A percentile compares a stretch with the other conserved stretches of the same genome.
phyloP scores from a whole-genome alignment of 2,797 vertebrate species.

The Onychomys torridus region DNA sequence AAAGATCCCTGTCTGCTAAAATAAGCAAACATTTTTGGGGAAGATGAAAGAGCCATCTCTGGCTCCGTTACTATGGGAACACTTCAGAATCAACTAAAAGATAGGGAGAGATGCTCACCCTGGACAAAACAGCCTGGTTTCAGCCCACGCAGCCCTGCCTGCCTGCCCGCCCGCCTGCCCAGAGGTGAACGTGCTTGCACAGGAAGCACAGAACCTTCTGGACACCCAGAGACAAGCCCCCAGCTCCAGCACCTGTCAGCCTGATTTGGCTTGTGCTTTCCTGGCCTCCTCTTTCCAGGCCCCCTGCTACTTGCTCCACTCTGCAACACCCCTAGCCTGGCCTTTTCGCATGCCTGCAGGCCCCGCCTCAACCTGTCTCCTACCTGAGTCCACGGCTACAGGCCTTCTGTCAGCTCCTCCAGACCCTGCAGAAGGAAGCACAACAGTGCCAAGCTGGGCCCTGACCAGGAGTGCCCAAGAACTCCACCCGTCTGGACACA shows the following conservation, averaged over 20 bases:
- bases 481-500: background rate
- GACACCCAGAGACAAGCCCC: background rate
- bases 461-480: background rate
- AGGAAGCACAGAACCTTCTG: background rate
- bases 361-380: background rate
- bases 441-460: background rate
- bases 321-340: background rate
- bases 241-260: background rate
- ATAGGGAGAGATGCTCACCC: conserved; percentile 32
- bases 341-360: background rate
- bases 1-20: conserved; percentile 63
- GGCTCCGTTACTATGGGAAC: conserved; percentile 87
- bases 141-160: background rate
- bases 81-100: conserved; percentile 64
- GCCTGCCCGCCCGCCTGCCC: background rate
- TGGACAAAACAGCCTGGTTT: conserved; percentile 52
- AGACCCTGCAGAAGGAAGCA: background rate
- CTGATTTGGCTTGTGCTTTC: background rate
- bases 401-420: background rate
- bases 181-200: background rate
- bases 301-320: background rate
- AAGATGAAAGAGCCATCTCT: conserved; percentile 73
- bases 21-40: conserved; percentile 74
- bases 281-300: background rate
- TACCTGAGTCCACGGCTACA: background rate